Evolutionary conservation across 2,113 vertebrate species (phyloP).

Genomic region (Cheirogaleus medius): DNA sequence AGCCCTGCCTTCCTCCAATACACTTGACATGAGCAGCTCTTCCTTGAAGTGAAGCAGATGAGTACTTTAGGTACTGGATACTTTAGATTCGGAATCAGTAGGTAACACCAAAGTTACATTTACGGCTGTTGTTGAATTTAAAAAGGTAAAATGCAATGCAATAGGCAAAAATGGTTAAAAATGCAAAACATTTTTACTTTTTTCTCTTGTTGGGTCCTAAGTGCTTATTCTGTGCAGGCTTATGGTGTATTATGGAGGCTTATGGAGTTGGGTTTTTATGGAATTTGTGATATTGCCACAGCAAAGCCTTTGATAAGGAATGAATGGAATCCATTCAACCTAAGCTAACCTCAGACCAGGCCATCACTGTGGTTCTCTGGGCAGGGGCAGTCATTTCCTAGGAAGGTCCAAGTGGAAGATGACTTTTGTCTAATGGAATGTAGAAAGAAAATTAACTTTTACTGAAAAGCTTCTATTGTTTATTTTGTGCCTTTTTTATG

Average conservation of each 20-base stretch:
- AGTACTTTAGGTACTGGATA: background rate
- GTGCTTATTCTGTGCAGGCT: background rate
- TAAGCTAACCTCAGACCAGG: background rate
- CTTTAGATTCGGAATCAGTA: background rate
- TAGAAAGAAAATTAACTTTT: background rate
- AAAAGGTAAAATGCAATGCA: background rate
- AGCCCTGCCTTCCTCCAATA: rapidly evolving
- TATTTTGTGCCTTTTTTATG: background rate
- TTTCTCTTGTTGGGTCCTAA: background rate
- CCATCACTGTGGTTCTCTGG: background rate
- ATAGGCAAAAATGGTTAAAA: background rate
- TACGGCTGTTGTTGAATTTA: background rate
- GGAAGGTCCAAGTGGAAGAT: background rate
- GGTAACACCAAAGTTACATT: background rate
- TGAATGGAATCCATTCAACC: background rate
- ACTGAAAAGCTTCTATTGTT: background rate
- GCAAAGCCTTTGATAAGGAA: background rate
- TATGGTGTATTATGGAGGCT: background rate
- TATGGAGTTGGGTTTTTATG: background rate
- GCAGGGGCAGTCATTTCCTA: background rate
- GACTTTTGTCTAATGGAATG: background rate
- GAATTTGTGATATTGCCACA: background rate
- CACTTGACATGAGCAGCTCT: background rate
- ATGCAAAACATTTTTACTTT: background rate
- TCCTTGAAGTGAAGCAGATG: background rate